phyloP scores from a whole-genome alignment of 2,888 invertebrate genomes.

The Rhogogaster chlorosoma region DNA sequence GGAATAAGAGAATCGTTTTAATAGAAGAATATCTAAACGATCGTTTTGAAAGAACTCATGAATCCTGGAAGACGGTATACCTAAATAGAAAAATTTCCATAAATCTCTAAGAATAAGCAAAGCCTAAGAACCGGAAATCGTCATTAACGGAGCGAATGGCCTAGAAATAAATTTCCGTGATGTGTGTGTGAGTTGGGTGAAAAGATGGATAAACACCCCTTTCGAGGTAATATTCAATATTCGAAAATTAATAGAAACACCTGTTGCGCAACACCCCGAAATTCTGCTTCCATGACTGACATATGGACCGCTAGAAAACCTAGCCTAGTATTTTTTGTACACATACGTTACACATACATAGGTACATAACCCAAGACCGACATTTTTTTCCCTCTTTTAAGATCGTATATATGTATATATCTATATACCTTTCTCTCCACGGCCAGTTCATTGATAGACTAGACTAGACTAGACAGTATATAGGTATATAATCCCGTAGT shows the following conservation, averaged over 20 bases:
- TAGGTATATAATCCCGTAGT: not conserved
- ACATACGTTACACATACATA: not conserved
- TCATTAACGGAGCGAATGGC: constrained; percentile 4
- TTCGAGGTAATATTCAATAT: constrained; percentile 57
- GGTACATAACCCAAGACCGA: not conserved
- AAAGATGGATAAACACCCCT: constrained; percentile 53
- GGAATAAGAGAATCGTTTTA: not conserved
- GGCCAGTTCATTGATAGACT: constrained; percentile 48
- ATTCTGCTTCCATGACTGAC: constrained; percentile 41
- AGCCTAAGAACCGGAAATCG: not conserved
- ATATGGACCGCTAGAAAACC: constrained; percentile 53
- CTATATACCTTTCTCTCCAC: constrained; percentile 17
- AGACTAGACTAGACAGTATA: constrained; percentile 14
- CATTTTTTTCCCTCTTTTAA: not conserved
- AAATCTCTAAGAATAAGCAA: not conserved
- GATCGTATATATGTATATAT: constrained; percentile 6
- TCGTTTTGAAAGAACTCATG: not conserved
- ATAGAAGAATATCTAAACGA: not conserved
- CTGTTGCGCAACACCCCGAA: constrained; percentile 57
- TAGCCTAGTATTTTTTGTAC: constrained; percentile 33
- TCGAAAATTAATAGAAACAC: constrained; percentile 62
- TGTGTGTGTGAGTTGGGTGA: constrained; percentile 3
- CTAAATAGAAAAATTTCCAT: not conserved
- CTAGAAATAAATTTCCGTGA: not conserved
- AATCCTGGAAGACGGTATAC: not conserved